A percentile compares a stretch with the other conserved stretches of the same genome.
Conservation (phyloP, 2,113 vertebrate genomes). For the Pagrus major region DNA sequence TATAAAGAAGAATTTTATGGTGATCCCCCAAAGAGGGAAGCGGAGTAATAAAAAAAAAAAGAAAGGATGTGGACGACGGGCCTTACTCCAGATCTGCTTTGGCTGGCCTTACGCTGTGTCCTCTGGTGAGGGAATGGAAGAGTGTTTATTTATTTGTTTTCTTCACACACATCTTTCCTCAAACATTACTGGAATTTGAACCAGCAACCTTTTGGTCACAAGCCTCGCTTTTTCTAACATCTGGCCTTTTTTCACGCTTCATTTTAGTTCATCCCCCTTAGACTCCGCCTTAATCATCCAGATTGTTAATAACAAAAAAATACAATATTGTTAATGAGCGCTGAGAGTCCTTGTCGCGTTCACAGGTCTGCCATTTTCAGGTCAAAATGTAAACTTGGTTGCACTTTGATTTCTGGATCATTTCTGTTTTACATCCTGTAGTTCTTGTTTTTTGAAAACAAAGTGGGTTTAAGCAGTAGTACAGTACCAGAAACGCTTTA, state of each 20-base stretch:
- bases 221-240: constrained; percentile 50
- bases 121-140: constrained; percentile 23
- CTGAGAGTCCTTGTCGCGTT: not conserved
- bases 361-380: constrained; percentile 23
- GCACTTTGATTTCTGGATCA: constrained; percentile 7
- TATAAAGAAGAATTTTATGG: constrained; percentile 88
- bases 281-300: constrained; percentile 38
- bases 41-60: constrained; percentile 27
- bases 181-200: constrained; percentile 51
- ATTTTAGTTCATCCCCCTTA: constrained; percentile 11
- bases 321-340: not conserved
- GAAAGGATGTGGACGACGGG: constrained; percentile 37
- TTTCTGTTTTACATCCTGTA: constrained; percentile 19
- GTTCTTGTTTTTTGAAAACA: not conserved
- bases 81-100: constrained; percentile 50
- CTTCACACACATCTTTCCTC: constrained; percentile 41
- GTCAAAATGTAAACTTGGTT: not conserved
- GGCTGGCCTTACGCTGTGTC: constrained; percentile 31
- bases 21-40: constrained; percentile 81
- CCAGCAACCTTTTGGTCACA: constrained; percentile 50
- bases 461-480: constrained; percentile 1
- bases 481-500: constrained; percentile 31
- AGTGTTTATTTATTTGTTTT: constrained; percentile 60
- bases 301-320: constrained; percentile 23
- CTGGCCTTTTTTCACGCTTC: constrained; percentile 1